Evolutionary conservation across 2,113 vertebrate species (phyloP), one percentile per base, ranked within the genome.

Genomic region (Malurus alboscapulatus): DNA sequence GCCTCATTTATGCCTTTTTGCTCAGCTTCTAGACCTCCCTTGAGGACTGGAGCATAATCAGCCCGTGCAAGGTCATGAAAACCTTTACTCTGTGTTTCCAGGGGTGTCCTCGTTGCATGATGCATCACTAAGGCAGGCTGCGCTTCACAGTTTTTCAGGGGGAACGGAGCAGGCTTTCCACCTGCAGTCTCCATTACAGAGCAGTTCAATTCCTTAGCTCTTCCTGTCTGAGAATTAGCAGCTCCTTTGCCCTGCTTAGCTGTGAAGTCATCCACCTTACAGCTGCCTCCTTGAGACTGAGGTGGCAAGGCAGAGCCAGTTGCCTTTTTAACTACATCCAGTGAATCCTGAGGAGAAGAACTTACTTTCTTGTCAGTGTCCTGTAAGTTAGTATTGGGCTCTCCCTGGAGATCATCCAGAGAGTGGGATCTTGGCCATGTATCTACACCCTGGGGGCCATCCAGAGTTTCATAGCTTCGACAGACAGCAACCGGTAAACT

Each of bases 351-450:
- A 94, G 97, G 75, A 87, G 87, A 80, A 65, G 90, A 80, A 47
- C 65, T 88, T 53, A 90, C 65, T 80, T 73, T 97, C 90, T 98
- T 96, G 45, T 97, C 90, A 66, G 82, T 32, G 10, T 77, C 93
- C 42, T 96, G 96, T 42, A 84, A 84, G 30, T 72, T 75, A 26
- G 89, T 61, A 55, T 62, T 88, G 68, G 95, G 47, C 59, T 98
- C 98, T 95, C 97, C 98, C 75, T 98, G 98, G 75, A 99, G 98
- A 94, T 99, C 98, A n/a, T 99, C 98, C 83, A 99, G 97, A 9
- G 99, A 99, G 65, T 98, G 99, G 71, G 98, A 99, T 34, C 99
- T 98, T 86, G 98, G 99, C 98, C 98, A 99, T 0, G 89, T 19
- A 14, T 97, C 98, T 6, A 94, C 80, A 14, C 92, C 67, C n/a